Evolutionary conservation across 2,113 vertebrate genomes (phyloP).

Genomic region (Arenaria interpres): DNA sequence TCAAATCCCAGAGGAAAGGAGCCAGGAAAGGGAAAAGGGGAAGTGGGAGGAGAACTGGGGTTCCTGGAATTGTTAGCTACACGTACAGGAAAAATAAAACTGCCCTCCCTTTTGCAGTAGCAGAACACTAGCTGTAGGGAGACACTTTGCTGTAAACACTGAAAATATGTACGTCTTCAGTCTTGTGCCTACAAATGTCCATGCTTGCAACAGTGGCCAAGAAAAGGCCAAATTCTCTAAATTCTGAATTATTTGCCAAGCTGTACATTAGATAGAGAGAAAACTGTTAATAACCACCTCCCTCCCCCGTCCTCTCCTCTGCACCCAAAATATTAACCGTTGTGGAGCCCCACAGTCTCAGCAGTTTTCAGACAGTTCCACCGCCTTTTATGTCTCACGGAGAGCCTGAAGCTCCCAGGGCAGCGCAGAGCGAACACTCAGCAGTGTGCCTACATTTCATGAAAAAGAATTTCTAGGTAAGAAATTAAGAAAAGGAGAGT

Average conservation of each 20-base stretch:
- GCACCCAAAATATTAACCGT: background rate
- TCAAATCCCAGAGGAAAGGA: constrained; percentile 17
- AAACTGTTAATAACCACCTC: background rate
- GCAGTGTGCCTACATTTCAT: background rate
- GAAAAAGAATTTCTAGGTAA: background rate
- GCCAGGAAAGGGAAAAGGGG: constrained; percentile 42
- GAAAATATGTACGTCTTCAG: background rate
- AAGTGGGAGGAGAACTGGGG: constrained; percentile 24
- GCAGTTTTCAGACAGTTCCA: background rate
- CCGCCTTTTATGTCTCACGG: fast-evolving
- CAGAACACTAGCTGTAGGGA: background rate
- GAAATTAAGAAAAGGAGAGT: background rate
- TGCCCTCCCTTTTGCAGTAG: background rate
- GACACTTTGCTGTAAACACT: background rate
- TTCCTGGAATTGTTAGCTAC: constrained; percentile 58
- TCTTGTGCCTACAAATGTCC: fast-evolving
- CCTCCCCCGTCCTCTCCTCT: background rate
- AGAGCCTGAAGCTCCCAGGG: background rate
- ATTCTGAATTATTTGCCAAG: background rate
- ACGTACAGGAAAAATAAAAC: constrained; percentile 35
- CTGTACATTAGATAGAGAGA: background rate
- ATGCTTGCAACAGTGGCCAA: background rate
- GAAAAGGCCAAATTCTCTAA: background rate
- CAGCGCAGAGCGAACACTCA: background rate
- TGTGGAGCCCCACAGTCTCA: background rate